Percentiles rank a stretch among this genome's conserved stretches.
Evolutionary conservation across 2,888 invertebrate species (phyloP).

Genomic region (Eurytoma adleriae): DNA sequence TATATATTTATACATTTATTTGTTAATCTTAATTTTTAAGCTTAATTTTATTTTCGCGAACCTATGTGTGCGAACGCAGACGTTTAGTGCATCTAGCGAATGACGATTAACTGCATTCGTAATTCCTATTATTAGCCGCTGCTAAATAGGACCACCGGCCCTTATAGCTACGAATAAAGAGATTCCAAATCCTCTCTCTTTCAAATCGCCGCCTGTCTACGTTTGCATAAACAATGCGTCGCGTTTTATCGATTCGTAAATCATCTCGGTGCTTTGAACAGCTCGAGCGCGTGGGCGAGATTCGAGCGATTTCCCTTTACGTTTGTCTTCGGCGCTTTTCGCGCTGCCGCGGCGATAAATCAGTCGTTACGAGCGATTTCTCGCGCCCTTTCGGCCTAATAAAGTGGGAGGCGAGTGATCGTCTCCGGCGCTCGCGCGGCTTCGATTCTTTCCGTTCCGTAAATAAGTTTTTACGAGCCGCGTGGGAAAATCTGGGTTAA

Average conservation of each 20-base stretch:
- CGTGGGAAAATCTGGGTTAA: too few species aligned
- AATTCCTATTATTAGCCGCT: too few species aligned
- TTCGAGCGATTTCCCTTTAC: background rate
- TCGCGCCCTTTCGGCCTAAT: background rate
- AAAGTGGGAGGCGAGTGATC: too few species aligned
- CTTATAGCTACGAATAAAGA: background rate
- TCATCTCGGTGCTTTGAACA: background rate
- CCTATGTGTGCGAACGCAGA: too few species aligned
- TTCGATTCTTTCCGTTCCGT: background rate
- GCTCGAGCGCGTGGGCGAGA: background rate
- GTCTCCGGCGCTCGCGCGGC: background rate
- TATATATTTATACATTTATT: too few species aligned
- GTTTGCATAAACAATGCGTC: conserved; percentile 18
- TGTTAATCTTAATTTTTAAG: too few species aligned
- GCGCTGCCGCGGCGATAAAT: background rate
- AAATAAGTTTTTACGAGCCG: too few species aligned
- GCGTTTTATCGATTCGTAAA: conserved; percentile 41
- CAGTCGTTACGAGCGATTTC: conserved; percentile 3
- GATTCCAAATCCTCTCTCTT: background rate
- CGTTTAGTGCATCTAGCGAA: too few species aligned
- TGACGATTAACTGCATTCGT: too few species aligned
- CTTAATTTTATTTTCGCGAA: too few species aligned
- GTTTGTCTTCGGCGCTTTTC: conserved; percentile 7
- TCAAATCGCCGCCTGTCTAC: background rate
- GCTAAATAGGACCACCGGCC: too few species aligned